Evolutionary conservation across 2,888 invertebrate species (phyloP).

Genomic region (Machimus rusticus): DNA sequence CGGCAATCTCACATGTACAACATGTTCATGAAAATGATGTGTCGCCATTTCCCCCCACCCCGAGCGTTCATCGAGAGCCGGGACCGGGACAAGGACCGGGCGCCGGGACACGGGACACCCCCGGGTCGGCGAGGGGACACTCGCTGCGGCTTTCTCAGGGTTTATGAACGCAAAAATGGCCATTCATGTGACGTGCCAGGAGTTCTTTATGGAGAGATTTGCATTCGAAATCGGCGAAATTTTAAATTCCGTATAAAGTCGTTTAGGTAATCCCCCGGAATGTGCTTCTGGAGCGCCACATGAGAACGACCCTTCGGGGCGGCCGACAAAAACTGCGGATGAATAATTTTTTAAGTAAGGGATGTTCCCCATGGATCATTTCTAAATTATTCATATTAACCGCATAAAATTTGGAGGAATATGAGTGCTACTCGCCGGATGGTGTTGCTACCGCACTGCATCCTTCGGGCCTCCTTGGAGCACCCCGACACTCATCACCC

Average conservation of each 20-base stretch:
- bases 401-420: conserved; percentile 29
- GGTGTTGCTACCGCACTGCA: not conserved
- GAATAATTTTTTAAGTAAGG: conserved; percentile 41
- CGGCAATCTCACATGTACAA: conserved; percentile 42
- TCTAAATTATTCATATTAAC: conserved; percentile 40
- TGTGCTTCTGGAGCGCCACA: conserved; percentile 20
- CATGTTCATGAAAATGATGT: conserved; percentile 47
- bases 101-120: not conserved
- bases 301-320: conserved; percentile 1
- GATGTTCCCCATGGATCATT: conserved; percentile 38
- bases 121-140: not conserved
- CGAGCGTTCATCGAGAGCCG: too few relatives aligned
- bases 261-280: conserved; percentile 39
- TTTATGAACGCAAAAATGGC: conserved; percentile 41
- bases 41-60: conserved; percentile 35
- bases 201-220: conserved; percentile 52
- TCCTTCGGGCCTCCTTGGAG: not conserved
- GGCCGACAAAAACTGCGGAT: conserved; percentile 30
- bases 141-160: conserved; percentile 12
- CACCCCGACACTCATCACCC: not conserved
- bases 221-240: conserved; percentile 50
- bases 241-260: conserved; percentile 39
- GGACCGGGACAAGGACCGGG: not conserved
- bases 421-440: not conserved
- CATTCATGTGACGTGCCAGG: conserved; percentile 52